These are phyloP conservation scores for Lophura nycthemera DNA, from an alignment of 2,113 vertebrate species.

Conservation along the genomic window DNA sequence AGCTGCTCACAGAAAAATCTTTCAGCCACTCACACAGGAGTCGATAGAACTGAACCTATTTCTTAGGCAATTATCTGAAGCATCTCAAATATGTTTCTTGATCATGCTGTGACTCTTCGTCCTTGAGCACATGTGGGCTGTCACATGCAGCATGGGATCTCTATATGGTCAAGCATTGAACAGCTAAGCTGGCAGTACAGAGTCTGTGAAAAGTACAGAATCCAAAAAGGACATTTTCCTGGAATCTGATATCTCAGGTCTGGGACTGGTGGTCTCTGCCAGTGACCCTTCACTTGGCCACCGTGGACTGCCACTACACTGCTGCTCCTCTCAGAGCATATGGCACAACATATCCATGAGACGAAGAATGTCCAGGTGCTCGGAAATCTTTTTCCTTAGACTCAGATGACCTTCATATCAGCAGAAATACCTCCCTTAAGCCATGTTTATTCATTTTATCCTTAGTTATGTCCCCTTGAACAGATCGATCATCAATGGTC, in stretches of 20 bases:
- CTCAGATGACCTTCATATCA: background rate
- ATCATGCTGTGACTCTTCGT: background rate
- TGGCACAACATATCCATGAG: rapidly evolving
- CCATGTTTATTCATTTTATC: background rate
- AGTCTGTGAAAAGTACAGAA: background rate
- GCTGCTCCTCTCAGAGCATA: background rate
- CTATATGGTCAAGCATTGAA: background rate
- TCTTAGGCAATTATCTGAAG: background rate
- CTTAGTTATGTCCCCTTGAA: rapidly evolving
- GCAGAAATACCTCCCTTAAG: background rate
- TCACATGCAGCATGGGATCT: rapidly evolving
- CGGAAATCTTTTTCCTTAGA: background rate
- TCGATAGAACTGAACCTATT: background rate
- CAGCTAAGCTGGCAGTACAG: background rate
- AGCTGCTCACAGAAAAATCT: constrained; percentile 10
- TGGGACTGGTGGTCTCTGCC: background rate
- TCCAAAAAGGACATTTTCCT: background rate
- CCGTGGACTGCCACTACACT: no score
- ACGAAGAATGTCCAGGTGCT: background rate
- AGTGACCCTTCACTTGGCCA: background rate
- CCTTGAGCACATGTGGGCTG: background rate
- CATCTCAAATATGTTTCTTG: background rate
- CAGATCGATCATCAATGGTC: rapidly evolving
- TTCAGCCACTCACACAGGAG: background rate
- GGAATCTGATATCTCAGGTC: background rate